A percentile compares a stretch with the other conserved stretches of the same genome.
Evolutionary conservation across 2,113 vertebrate species (phyloP).

Genomic region (Thamnophis sirtalis): DNA sequence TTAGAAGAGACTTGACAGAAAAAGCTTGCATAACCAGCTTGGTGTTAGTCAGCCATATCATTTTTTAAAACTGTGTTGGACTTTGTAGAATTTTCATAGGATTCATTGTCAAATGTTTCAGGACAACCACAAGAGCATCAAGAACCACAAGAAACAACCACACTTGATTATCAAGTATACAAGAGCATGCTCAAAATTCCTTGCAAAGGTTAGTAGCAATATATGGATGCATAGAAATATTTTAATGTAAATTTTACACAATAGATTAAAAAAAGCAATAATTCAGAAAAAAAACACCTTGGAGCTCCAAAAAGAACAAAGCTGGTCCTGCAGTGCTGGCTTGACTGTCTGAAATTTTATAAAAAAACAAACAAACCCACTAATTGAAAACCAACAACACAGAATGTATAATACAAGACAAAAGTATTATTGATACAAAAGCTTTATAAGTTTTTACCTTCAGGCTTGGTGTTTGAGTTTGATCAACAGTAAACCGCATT

Average conservation of each 20-base stretch:
- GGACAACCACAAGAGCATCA: conserved; percentile 19
- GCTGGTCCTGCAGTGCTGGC: conserved; percentile 78
- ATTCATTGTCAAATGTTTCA: conserved; percentile 39
- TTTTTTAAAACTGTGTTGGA: conserved; percentile 42
- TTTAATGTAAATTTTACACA: conserved; percentile 57
- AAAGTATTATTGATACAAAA: conserved; percentile 42
- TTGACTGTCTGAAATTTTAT: conserved; percentile 79
- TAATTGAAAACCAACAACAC: conserved; percentile 58
- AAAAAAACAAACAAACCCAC: conserved; percentile 72
- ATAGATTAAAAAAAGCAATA: conserved; percentile 68
- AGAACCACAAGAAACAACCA: not conserved
- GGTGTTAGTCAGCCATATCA: conserved; percentile 66
- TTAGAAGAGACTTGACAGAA: conserved; percentile 63
- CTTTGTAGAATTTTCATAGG: conserved; percentile 36
- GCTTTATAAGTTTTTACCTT: conserved; percentile 76
- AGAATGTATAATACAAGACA: conserved; percentile 28
- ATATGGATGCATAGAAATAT: conserved; percentile 63
- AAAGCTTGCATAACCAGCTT: conserved; percentile 66
- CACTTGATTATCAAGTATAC: conserved; percentile 30
- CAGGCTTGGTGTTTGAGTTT: conserved; percentile 94
- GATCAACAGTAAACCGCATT: conserved; percentile 98
- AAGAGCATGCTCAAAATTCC: conserved; percentile 66
- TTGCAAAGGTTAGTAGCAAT: conserved; percentile 69
- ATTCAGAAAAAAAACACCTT: conserved; percentile 81
- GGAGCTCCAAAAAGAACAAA: conserved; percentile 78